phyloP scores from a whole-genome alignment of 2,888 invertebrate genomes.

The Yponomeuta malinellus region DNA sequence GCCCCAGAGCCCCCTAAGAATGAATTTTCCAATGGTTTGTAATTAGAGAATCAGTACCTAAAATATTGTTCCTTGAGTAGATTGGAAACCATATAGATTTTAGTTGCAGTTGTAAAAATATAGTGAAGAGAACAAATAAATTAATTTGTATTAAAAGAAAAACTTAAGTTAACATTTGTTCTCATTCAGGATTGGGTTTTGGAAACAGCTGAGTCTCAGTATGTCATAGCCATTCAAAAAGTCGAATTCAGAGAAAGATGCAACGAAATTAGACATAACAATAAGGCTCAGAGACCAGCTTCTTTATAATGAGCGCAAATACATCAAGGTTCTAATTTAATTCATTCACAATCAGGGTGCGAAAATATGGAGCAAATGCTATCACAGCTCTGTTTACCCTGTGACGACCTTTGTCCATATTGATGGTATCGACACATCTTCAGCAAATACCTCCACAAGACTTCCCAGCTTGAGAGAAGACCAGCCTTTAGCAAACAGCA shows the following conservation, averaged over 20 bases:
- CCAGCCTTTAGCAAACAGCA: slow-evolving; percentile 44
- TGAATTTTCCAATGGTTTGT: too few species aligned
- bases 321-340: slow-evolving; percentile 20
- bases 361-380: slow-evolving; percentile 63
- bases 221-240: slow-evolving; percentile 51
- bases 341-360: slow-evolving; percentile 51
- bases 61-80: too few species aligned
- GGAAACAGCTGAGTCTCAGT: slow-evolving; percentile 42
- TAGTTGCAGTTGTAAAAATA: not conserved
- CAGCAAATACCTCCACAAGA: slow-evolving; percentile 19
- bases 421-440: slow-evolving; percentile 39
- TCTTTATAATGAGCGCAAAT: slow-evolving; percentile 33
- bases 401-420: slow-evolving; percentile 53
- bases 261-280: slow-evolving; percentile 27
- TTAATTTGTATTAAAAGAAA: slow-evolving; percentile 9
- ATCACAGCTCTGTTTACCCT: slow-evolving; percentile 61
- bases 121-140: slow-evolving; percentile 1
- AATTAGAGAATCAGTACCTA: too few species aligned
- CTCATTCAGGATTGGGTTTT: slow-evolving; percentile 45
- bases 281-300: slow-evolving; percentile 32
- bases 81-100: slow-evolving; percentile 13
- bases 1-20: too few species aligned
- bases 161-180: slow-evolving; percentile 13
- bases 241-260: slow-evolving; percentile 56
- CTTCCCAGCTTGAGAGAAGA: slow-evolving; percentile 20